phyloP scores from a whole-genome alignment of 2,888 invertebrate species.

The Abscondita cerata region DNA sequence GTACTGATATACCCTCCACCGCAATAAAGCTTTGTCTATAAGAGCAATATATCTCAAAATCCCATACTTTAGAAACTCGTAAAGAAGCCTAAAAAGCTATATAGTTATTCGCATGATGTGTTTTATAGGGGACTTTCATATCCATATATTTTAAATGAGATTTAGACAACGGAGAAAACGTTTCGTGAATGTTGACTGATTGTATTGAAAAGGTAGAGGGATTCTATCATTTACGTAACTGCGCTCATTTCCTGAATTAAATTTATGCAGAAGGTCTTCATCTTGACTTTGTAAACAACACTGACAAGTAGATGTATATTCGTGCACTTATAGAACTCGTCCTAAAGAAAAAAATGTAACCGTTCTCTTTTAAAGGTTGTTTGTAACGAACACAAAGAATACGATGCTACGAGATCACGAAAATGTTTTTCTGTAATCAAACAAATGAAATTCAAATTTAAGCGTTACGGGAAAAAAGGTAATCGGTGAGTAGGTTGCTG shows the following conservation, averaged over 20 bases:
- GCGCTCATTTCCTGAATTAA: slow-evolving; percentile 17
- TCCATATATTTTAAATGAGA: slow-evolving; percentile 52
- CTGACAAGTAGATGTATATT: slow-evolving; percentile 42
- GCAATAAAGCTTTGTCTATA: slow-evolving; percentile 59
- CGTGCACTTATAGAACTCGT: slow-evolving; percentile 37
- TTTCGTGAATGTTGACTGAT: slow-evolving; percentile 44
- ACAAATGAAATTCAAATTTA: slow-evolving; percentile 7
- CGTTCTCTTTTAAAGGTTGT: slow-evolving; percentile 53
- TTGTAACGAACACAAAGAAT: slow-evolving; percentile 46
- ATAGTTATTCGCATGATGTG: slow-evolving; percentile 53
- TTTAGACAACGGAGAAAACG: slow-evolving; percentile 47
- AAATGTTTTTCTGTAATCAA: slow-evolving; percentile 6
- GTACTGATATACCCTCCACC: slow-evolving; percentile 39
- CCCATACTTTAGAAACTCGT: slow-evolving; percentile 58
- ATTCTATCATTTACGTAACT: slow-evolving; percentile 26
- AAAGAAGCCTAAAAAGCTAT: slow-evolving; percentile 56
- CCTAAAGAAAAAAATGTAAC: slow-evolving; percentile 43
- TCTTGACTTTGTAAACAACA: slow-evolving; percentile 39
- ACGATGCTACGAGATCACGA: slow-evolving; percentile 40
- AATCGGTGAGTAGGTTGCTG: background rate
- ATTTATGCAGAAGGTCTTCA: slow-evolving; percentile 23
- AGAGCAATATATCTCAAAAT: slow-evolving; percentile 57
- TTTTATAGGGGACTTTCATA: slow-evolving; percentile 51
- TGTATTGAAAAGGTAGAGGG: slow-evolving; percentile 36
- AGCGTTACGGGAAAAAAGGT: background rate